Base-by-base conservation (phyloP, 2,888 invertebrate genomes). In the Bombyx huttoni region DNA sequence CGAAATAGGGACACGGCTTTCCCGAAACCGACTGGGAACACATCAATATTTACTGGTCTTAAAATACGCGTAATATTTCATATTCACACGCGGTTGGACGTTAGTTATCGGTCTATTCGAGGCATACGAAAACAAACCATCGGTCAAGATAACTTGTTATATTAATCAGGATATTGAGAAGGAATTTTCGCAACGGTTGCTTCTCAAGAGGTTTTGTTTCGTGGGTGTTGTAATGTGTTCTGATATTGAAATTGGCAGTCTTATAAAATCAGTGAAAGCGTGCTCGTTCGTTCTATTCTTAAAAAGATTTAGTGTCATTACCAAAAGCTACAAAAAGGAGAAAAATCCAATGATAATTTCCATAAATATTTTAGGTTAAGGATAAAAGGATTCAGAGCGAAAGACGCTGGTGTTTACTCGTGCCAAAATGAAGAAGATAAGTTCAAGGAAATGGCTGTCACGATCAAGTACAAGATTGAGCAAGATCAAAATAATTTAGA, bases 401-500 rank as follows among this genome's bases (percentile, higher is more conserved):
- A 75, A 63, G 89, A 90, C 58, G 81, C 81, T 6, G 90, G 90
- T 1, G 62, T 78, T 10, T 90, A 90, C 60, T 68, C 81, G 1
- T 90, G 90, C 64, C 74, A 70, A 56, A 73, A 69, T 52, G 76
- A 77, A n/a, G 73, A 73, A 46, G 75, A 74, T 49, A 63, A 66
- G 51, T 62, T 62, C 50, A 76, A 65, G 53, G 73, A 74, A 54
- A 63, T 81, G 65, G 74, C 67, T 34, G 70, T 86, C 9, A 75
- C 70, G 40, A 72, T 86, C 54, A 77, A 74, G 54, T 65, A 72
- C 14, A 78, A 68, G 49, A 58, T 58, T 3, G 73, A 70, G 47
- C 57, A 53, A 13, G 62, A 68, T 46, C 62, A 70, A 48, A 75
- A 75, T 53, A 63, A 50, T 34, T 47, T 72, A 55, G 73, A 77